A percentile compares a stretch with the other conserved stretches of the same genome.
phyloP scores from a whole-genome alignment of 2,113 vertebrate genomes.

The Mustela nigripes region DNA sequence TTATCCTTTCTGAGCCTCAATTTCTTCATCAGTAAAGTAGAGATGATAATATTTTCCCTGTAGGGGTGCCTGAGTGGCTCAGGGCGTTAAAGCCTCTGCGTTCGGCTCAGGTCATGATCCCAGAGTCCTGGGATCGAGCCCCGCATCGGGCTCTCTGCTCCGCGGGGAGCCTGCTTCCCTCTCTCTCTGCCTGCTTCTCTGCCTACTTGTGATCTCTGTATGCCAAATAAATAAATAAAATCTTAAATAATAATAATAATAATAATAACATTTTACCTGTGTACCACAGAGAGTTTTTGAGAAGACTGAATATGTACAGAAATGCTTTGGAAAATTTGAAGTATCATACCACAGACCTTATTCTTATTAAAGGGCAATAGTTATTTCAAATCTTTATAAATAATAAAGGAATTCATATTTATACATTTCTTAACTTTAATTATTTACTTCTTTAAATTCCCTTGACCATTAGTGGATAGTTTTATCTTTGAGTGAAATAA shows the following conservation, averaged over 20 bases:
- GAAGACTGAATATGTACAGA: constrained; percentile 57
- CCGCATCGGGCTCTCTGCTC: no score
- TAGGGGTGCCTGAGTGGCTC: no score
- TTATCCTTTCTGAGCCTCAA: constrained; percentile 70
- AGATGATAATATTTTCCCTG: constrained; percentile 74
- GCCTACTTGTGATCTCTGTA: no score
- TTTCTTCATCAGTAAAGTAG: constrained; percentile 77
- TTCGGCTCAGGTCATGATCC: no score
- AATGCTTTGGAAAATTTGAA: constrained; percentile 69
- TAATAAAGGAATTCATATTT: neutral
- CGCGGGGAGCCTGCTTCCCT: no score
- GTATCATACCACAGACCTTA: neutral
- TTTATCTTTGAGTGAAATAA: neutral
- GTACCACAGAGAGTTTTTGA: constrained; percentile 52
- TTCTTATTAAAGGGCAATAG: constrained; percentile 38
- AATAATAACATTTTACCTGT: constrained; percentile 72
- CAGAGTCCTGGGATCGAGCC: no score
- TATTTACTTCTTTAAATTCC: constrained; percentile 37
- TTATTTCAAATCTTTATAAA: constrained; percentile 56
- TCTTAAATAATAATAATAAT: no score
- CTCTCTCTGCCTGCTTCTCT: no score
- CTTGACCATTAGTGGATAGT: neutral
- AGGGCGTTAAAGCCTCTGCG: no score
- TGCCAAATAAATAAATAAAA: no score
- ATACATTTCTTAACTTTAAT: neutral